Conservation (phyloP, 2,797 vertebrate species). For the Sebastes miniatus region DNA sequence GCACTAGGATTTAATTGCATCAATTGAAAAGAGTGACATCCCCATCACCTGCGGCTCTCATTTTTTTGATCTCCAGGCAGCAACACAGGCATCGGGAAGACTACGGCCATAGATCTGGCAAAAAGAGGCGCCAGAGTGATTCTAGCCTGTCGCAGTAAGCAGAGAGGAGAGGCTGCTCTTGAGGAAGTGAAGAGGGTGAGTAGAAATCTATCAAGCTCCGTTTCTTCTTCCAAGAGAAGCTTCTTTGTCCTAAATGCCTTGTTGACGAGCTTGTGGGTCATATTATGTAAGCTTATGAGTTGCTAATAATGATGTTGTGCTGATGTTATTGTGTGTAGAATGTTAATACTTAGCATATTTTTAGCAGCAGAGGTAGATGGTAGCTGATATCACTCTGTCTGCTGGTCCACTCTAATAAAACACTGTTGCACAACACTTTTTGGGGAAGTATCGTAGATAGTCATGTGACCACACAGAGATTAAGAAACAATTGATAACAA, state of each 20-base stretch:
- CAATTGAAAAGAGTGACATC: background rate
- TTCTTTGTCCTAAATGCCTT: background rate
- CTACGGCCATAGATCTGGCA: constrained; percentile 84
- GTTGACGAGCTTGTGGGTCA: background rate
- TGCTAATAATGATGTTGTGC: background rate
- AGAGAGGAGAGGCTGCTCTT: constrained; percentile 78
- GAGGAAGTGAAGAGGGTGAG: constrained; percentile 82
- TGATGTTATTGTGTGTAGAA: background rate
- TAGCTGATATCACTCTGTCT: no score
- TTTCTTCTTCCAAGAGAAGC: background rate
- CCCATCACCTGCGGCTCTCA: background rate
- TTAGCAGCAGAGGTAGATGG: background rate
- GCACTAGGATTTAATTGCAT: background rate
- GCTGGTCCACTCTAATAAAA: background rate
- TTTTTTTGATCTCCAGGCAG: constrained; percentile 70
- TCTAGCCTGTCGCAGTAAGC: constrained; percentile 81
- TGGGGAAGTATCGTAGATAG: no score
- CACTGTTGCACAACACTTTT: background rate
- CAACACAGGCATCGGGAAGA: constrained; percentile 86
- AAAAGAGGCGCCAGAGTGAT: constrained; percentile 86
- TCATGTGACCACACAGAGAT: background rate
- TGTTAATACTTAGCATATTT: no score
- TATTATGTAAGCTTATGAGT: background rate
- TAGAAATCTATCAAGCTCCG: background rate
- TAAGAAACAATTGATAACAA: background rate